Evolutionary conservation across 2,113 vertebrate genomes (phyloP).

Genomic region (Paedocypris sp.): DNA sequence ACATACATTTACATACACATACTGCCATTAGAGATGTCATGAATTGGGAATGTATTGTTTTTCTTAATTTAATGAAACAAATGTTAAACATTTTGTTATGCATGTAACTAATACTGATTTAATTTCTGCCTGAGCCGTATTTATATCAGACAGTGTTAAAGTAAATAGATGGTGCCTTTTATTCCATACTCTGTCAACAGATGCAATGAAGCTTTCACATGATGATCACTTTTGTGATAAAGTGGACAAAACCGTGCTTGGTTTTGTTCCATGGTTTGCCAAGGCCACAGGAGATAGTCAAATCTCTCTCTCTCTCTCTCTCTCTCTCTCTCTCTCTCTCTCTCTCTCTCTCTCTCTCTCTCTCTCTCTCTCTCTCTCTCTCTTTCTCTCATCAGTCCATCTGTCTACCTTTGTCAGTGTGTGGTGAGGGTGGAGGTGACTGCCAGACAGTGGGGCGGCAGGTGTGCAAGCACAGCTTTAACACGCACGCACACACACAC

Average conservation of each 20-base stretch:
- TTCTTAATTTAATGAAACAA: no score
- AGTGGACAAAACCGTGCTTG: slow-evolving; percentile 3
- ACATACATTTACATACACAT: no score
- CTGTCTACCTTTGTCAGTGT: slow-evolving; percentile 19
- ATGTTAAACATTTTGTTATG: no score
- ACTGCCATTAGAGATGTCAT: no score
- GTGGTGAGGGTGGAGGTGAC: slow-evolving; percentile 12
- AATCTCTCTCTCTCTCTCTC: slow-evolving; percentile 1
- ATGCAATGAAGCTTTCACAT: not conserved
- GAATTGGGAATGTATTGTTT: no score
- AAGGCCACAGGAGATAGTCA: slow-evolving; percentile 21
- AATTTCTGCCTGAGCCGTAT: no score
- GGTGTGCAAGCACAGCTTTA: slow-evolving; percentile 22
- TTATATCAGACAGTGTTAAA: no score
- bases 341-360: slow-evolving; percentile 3
- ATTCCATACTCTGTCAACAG: slow-evolving; percentile 15
- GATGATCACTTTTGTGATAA: not conserved
- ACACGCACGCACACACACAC: not conserved
- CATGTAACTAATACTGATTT: no score
- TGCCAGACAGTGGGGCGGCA: slow-evolving; percentile 18
- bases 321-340: not conserved
- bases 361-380: not conserved
- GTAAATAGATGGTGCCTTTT: not conserved
- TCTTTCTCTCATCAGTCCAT: slow-evolving; percentile 22
- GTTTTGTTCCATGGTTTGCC: slow-evolving; percentile 3